Percentiles rank a stretch among this genome's conserved stretches.
These are phyloP conservation scores for Trichogramma evanescens DNA, from an alignment of 2,888 invertebrate genomes.

Conservation along the genomic window DNA sequence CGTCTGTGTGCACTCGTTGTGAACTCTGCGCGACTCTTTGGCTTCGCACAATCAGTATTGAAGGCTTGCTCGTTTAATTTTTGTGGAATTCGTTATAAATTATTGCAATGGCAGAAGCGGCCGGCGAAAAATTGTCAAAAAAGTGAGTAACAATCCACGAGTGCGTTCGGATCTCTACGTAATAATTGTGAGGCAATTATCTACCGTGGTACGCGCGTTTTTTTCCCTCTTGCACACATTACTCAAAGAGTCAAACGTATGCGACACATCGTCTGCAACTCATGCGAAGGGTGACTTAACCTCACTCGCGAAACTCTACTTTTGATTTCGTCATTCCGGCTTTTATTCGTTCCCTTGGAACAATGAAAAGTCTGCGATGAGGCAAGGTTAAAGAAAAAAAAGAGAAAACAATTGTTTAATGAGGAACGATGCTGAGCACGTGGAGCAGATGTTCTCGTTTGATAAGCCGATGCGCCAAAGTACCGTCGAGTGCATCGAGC, in stretches of 20 bases:
- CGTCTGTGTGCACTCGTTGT: too few relatives aligned
- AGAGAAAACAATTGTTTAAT: background rate
- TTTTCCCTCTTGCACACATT: too few relatives aligned
- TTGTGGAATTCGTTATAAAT: conserved; percentile 11
- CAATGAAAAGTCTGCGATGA: background rate
- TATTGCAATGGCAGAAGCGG: conserved; percentile 53
- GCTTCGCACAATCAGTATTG: too few relatives aligned
- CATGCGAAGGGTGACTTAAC: too few relatives aligned
- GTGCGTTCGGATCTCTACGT: conserved; percentile 1
- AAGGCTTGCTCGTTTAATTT: background rate
- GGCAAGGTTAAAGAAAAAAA: background rate
- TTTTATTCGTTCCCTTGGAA: background rate
- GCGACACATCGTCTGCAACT: too few relatives aligned
- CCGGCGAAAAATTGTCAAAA: conserved; percentile 59
- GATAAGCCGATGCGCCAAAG: background rate
- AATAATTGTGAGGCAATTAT: background rate
- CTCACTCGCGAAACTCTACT: conserved; percentile 1
- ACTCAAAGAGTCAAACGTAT: too few relatives aligned
- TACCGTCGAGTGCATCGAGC: conserved; percentile 9
- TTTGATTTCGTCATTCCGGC: conserved; percentile 2
- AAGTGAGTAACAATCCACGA: conserved; percentile 52
- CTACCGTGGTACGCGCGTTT: too few relatives aligned
- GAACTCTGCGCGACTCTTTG: too few relatives aligned
- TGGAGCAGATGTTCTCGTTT: conserved; percentile 1
- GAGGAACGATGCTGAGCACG: conserved; percentile 20